Conservation (phyloP, 2,797 vertebrate species). For the Tokudaia muenninki region DNA sequence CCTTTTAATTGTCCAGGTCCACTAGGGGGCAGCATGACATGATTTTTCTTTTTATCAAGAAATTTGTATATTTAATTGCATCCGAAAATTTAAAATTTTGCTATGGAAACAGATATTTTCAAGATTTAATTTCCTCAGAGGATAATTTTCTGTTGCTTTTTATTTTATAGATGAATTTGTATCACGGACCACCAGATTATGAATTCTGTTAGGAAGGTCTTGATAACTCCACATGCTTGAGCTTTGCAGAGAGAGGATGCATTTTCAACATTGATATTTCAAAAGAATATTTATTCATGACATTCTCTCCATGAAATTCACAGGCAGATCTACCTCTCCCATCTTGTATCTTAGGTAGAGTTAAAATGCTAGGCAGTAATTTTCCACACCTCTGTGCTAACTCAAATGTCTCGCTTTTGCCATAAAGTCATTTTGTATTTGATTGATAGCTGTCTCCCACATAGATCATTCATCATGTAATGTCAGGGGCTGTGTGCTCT, state of each 20-base stretch:
- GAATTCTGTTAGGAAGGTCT: not conserved
- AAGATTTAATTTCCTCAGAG: not conserved
- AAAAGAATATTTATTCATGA: not conserved
- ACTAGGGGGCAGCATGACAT: not conserved
- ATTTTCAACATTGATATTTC: not conserved
- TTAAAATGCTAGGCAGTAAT: not conserved
- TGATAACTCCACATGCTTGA: not conserved
- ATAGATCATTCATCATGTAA: not conserved
- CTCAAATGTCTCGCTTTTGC: not conserved
- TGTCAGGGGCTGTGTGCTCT: not conserved
- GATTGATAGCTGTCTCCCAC: not conserved
- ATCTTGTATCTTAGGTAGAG: not conserved
- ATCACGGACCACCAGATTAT: not conserved
- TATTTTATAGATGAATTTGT: not conserved
- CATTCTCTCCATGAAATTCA: not conserved
- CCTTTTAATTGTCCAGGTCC: not conserved
- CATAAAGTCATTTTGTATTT: not conserved
- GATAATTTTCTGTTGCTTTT: not conserved
- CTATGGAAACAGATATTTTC: not conserved
- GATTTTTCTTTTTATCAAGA: not conserved
- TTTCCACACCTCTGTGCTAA: not conserved
- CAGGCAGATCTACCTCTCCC: not conserved
- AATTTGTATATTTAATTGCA: not conserved
- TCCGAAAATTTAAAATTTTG: not conserved
- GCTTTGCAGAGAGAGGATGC: not conserved